These are phyloP conservation scores for Drosophila azteca DNA, from an alignment of 1,140 invertebrate genomes.

Conservation along the genomic window DNA sequence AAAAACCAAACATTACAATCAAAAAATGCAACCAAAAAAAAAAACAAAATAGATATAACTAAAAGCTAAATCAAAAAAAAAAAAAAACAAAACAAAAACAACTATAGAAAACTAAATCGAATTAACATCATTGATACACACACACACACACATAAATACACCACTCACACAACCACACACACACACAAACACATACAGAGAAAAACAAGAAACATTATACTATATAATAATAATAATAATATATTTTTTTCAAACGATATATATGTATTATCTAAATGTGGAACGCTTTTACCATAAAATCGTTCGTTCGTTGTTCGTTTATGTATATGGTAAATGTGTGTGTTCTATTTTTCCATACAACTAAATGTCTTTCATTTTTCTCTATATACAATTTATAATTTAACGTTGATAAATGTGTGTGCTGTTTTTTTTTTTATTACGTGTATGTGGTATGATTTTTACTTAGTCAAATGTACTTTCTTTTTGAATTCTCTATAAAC, in stretches of 20 bases:
- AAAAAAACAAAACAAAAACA: slow-evolving; percentile 12
- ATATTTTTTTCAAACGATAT: slow-evolving; percentile 69
- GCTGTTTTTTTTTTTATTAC: not conserved
- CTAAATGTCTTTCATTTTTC: slow-evolving; percentile 61
- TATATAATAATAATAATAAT: slow-evolving; percentile 26
- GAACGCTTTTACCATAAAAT: slow-evolving; percentile 83
- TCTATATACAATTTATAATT: slow-evolving; percentile 25
- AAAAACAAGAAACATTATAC: slow-evolving; percentile 41
- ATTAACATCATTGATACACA: slow-evolving; percentile 62
- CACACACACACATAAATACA: slow-evolving; percentile 15
- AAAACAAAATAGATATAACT: slow-evolving; percentile 25
- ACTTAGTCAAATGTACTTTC: too few species aligned
- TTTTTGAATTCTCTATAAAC: too few species aligned
- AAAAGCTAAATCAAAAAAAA: slow-evolving; percentile 10
- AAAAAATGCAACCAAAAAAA: slow-evolving; percentile 38
- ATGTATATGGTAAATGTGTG: slow-evolving; percentile 82
- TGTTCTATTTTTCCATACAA: slow-evolving; percentile 76
- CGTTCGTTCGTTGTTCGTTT: slow-evolving; percentile 83
- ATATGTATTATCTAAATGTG: slow-evolving; percentile 83
- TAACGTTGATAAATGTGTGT: slow-evolving; percentile 5
- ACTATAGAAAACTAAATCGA: slow-evolving; percentile 51
- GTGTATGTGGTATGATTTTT: too few species aligned
- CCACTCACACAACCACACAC: slow-evolving; percentile 28
- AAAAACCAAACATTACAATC: slow-evolving; percentile 33
- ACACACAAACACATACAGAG: slow-evolving; percentile 18